A percentile compares a stretch with the other conserved stretches of the same genome.
phyloP scores from a whole-genome alignment of 2,797 vertebrate genomes.

The Lepus townsendii region DNA sequence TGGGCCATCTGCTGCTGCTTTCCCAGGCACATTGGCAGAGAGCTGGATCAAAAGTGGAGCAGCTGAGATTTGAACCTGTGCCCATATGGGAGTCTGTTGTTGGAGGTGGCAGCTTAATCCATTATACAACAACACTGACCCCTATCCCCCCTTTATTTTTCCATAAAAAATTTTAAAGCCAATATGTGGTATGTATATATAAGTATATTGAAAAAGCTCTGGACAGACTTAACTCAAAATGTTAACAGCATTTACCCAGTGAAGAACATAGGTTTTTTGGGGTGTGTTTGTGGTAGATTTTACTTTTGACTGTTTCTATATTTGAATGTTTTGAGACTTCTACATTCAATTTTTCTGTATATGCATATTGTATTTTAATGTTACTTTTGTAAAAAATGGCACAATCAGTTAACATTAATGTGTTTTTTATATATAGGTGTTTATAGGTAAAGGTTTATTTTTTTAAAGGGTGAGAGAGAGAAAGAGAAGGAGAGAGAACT shows the following conservation, averaged over 20 bases:
- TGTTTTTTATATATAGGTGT: not conserved
- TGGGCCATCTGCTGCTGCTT: no score
- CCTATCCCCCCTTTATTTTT: no score
- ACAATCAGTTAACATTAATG: not conserved
- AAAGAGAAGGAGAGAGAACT: no score
- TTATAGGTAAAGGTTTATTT: no score
- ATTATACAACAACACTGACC: no score
- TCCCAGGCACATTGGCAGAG: no score
- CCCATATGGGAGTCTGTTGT: no score
- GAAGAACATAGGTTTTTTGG: not conserved
- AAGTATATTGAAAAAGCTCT: not conserved
- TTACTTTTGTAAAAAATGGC: constrained; percentile 32
- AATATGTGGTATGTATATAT: not conserved
- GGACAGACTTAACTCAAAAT: constrained; percentile 17
- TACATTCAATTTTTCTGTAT: not conserved
- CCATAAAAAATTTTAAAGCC: no score
- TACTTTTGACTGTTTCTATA: constrained; percentile 34
- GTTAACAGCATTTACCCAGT: not conserved
- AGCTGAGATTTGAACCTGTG: no score
- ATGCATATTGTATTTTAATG: constrained; percentile 17
- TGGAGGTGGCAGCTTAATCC: no score
- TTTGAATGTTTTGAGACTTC: constrained; percentile 4
- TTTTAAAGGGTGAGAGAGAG: no score
- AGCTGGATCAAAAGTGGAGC: no score
- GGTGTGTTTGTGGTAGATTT: not conserved